Percentiles rank a stretch among this genome's conserved stretches.
Conservation (phyloP, 2,113 vertebrate genomes). For the Orientallactaga bullata region DNA sequence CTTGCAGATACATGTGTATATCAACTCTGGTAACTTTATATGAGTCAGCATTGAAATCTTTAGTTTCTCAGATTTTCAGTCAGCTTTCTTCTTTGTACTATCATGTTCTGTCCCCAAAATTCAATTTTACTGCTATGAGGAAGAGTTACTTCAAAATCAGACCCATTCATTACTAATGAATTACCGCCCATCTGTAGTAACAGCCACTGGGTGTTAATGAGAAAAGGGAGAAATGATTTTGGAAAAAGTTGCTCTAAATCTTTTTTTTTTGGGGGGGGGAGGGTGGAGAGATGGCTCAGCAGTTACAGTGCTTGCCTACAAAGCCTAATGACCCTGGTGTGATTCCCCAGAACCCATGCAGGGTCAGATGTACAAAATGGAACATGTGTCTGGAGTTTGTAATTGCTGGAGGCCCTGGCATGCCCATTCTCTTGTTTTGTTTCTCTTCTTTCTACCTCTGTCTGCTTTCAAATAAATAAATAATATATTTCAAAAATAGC, state of each 20-base stretch:
- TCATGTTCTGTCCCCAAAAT: conserved; percentile 35
- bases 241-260: conserved; percentile 37
- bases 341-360: no score
- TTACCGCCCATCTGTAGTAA: conserved; percentile 52
- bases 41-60: not conserved
- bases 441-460: no score
- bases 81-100: not conserved
- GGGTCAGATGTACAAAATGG: no score
- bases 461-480: no score
- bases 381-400: no score
- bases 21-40: not conserved
- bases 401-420: no score
- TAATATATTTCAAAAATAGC: no score
- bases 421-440: no score
- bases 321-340: no score
- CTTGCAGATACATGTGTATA: not conserved
- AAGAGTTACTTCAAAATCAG: conserved; percentile 61
- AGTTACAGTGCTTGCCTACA: no score
- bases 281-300: no score
- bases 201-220: conserved; percentile 47
- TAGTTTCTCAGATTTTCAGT: conserved; percentile 7
- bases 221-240: conserved; percentile 65
- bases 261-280: not conserved
- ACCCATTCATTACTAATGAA: conserved; percentile 61
- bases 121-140: not conserved